A percentile compares a stretch with the other conserved stretches of the same genome.
These are phyloP conservation scores for Alosa sapidissima DNA, from an alignment of 2,797 vertebrate genomes.

Conservation along the genomic window DNA sequence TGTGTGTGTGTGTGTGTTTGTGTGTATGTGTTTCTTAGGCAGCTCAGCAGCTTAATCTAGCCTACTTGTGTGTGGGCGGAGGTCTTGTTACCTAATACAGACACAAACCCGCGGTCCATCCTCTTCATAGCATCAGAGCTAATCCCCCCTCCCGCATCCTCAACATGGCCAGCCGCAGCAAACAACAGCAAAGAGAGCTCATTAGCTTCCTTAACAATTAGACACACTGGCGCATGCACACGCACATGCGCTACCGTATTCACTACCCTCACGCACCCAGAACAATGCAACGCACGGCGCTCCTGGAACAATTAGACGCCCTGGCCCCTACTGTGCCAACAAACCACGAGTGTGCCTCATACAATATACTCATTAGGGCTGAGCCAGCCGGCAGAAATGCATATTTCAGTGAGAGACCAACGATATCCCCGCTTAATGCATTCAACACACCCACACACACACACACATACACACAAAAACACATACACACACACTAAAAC, in stretches of 20 bases:
- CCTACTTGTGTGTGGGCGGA: slow-evolving; percentile 15
- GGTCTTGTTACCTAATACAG: slow-evolving; percentile 19
- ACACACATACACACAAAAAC: slow-evolving; percentile 17
- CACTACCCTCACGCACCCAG: neutral
- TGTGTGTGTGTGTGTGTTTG: neutral
- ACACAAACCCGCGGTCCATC: neutral
- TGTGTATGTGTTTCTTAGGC: neutral
- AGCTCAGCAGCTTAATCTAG: neutral
- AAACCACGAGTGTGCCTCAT: neutral
- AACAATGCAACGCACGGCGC: neutral
- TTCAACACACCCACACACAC: neutral
- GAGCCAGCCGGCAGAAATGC: neutral
- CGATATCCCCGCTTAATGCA: neutral
- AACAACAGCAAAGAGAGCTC: slow-evolving; percentile 18
- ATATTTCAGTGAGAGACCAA: slow-evolving; percentile 16
- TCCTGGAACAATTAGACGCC: neutral
- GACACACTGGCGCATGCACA: neutral
- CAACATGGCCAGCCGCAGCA: neutral
- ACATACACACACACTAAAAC: neutral
- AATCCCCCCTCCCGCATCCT: neutral
- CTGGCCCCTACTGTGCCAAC: neutral
- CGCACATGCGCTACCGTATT: neutral
- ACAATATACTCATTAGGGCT: neutral
- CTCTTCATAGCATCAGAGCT: neutral
- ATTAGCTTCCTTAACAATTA: slow-evolving; percentile 21